A percentile compares a stretch with the other conserved stretches of the same genome.
phyloP scores from a whole-genome alignment of 2,888 invertebrate genomes.

The Abrostola tripartita region DNA sequence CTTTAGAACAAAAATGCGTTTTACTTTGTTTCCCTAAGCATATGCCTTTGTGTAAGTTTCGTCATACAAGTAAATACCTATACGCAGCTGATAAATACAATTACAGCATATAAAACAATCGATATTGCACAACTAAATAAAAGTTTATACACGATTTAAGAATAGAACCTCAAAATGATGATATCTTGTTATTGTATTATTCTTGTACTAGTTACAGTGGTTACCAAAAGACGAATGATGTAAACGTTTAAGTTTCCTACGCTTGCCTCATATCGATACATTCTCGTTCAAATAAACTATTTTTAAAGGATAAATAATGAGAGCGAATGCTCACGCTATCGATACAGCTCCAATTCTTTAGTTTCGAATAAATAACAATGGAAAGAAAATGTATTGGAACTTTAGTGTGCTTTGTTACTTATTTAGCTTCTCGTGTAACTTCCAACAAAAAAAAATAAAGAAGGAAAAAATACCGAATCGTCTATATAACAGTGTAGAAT shows the following conservation, averaged over 20 bases:
- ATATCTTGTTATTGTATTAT: too few relatives aligned
- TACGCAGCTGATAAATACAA: not conserved
- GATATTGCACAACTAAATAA: too few relatives aligned
- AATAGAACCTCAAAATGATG: too few relatives aligned
- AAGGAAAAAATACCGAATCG: not conserved
- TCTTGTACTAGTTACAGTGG: too few relatives aligned
- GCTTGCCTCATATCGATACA: conserved; percentile 34
- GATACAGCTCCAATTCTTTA: conserved; percentile 30
- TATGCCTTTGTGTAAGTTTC: too few relatives aligned
- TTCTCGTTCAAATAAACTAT: conserved; percentile 34
- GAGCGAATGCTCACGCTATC: conserved; percentile 28
- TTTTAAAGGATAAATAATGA: conserved; percentile 41
- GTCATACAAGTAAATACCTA: not conserved
- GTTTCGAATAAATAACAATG: conserved; percentile 38
- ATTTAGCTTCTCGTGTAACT: conserved; percentile 14
- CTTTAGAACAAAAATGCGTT: conserved; percentile 48
- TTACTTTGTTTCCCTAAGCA: conserved; percentile 36
- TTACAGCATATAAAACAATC: too few relatives aligned
- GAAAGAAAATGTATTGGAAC: conserved; percentile 20
- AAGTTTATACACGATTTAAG: too few relatives aligned
- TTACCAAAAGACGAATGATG: too few relatives aligned
- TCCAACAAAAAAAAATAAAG: not conserved
- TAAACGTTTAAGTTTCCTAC: conserved; percentile 15
- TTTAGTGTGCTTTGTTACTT: conserved; percentile 39
- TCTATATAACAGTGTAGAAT: not conserved